A percentile compares a stretch with the other conserved stretches of the same genome.
These are phyloP conservation scores for Vidua macroura DNA, from an alignment of 2,113 vertebrate species.

Conservation along the genomic window DNA sequence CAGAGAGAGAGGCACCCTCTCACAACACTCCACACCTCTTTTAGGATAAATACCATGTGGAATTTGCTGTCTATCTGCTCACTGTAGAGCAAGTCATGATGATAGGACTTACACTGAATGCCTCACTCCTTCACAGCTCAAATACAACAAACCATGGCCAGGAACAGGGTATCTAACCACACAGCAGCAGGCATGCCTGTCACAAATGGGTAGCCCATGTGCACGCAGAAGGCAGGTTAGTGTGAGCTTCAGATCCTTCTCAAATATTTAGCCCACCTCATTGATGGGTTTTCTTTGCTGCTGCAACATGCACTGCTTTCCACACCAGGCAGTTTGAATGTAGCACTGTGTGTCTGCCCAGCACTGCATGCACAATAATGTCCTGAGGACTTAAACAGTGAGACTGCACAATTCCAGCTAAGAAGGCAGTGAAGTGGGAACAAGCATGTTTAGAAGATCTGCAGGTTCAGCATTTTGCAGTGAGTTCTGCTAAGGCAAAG, in stretches of 20 bases:
- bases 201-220: background rate
- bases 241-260: background rate
- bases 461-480: constrained; percentile 36
- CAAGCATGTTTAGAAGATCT: background rate
- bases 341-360: background rate
- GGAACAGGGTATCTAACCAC: background rate
- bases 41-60: background rate
- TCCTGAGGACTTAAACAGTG: background rate
- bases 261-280: background rate
- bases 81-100: background rate
- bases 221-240: background rate
- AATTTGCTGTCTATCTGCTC: background rate
- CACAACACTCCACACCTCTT: background rate
- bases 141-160: background rate
- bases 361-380: background rate
- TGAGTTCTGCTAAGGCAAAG: background rate
- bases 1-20: background rate
- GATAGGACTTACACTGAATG: background rate
- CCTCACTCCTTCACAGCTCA: background rate
- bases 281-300: background rate
- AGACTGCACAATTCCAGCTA: background rate
- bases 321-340: rapidly evolving
- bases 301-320: background rate
- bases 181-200: background rate
- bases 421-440: background rate